Evolutionary conservation across 2,888 invertebrate species (phyloP), one percentile per base, ranked within the genome.

Genomic region (Lithophane ornitopus): DNA sequence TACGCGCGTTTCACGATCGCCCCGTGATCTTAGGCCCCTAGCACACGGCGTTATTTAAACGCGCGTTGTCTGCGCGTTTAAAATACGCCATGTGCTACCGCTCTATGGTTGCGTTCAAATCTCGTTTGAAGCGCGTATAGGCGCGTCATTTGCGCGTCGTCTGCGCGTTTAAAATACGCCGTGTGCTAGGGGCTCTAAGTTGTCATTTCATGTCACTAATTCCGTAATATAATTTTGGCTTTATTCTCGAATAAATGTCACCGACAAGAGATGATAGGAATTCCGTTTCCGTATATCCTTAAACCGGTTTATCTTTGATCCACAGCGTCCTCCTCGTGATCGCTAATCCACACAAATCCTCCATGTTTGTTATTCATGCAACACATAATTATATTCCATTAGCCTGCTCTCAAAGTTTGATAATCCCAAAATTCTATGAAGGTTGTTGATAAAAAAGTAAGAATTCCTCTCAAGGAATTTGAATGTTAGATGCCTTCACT

Each of bases 341-440:
- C 28, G 14, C 46, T 77, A 56, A 76, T 58, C 58, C 77, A 4
- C n/a, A 7, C n/a, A 77, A 76, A 76, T 77, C 34, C 58, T 49
- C n/a, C 16, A 41, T 68, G 78, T 76, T 26, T 59, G 58, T 58
- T 59, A 16, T 46, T 39, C 16, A 77, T 58, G 49, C 34, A 76
- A 46, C 22, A 41, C 22, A 22, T 34, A 28, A 74, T 41, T 9
- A 58, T 77, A 68, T 78, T 78, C 58, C 49, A 44, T 41, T 49
- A 77, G 28, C n/a, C 28, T 0, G 26, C 41, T 49, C n/a, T 28
- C n/a, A 41, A 41, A 76, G 41, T 39, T 46, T 41, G 11, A 56
- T 65, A 16, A 63, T 65, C 34, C 19, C n/a, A 34, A 16, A 19
- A 54, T 19, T 16, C 16, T 28, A 16, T 34, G n/a, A 11, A 54